Evolutionary conservation across 2,888 invertebrate species (phyloP).

Genomic region (Dryobotodes eremita): DNA sequence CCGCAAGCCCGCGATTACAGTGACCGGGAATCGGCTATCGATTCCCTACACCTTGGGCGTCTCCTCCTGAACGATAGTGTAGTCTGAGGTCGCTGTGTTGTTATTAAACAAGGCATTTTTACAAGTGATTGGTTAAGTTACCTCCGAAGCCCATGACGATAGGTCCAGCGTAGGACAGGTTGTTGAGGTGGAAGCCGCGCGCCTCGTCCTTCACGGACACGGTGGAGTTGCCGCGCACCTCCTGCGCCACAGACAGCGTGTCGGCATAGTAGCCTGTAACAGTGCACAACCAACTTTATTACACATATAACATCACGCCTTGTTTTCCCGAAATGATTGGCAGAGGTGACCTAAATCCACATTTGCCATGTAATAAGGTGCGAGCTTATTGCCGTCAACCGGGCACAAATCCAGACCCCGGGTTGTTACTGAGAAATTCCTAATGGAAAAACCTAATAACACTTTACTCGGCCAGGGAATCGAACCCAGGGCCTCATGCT

Average conservation of each 20-base stretch:
- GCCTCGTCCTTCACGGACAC: conserved; percentile 95
- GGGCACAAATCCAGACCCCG: neutral
- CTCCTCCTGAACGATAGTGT: no score
- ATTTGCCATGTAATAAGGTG: neutral
- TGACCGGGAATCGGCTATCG: no score
- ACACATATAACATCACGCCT: neutral
- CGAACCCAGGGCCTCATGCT: neutral
- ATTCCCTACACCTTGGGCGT: no score
- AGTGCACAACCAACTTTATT: neutral
- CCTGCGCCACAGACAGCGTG: conserved; percentile 94
- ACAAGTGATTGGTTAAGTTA: conserved; percentile 71
- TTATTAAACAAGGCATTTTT: neutral
- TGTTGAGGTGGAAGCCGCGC: conserved; percentile 96
- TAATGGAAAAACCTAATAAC: neutral
- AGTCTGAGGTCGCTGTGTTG: neutral
- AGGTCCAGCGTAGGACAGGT: conserved; percentile 98
- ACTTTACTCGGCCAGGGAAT: neutral
- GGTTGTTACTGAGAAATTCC: neutral
- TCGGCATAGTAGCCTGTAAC: conserved; percentile 95
- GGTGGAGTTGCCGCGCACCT: conserved; percentile 94
- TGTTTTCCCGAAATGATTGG: neutral
- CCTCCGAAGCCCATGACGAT: conserved; percentile 99
- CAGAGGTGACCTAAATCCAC: neutral
- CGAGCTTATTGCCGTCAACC: no score
- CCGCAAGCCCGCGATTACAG: no score